These are phyloP conservation scores for Dromiciops gliroides DNA, from an alignment of 2,113 vertebrate species.

Conservation along the genomic window DNA sequence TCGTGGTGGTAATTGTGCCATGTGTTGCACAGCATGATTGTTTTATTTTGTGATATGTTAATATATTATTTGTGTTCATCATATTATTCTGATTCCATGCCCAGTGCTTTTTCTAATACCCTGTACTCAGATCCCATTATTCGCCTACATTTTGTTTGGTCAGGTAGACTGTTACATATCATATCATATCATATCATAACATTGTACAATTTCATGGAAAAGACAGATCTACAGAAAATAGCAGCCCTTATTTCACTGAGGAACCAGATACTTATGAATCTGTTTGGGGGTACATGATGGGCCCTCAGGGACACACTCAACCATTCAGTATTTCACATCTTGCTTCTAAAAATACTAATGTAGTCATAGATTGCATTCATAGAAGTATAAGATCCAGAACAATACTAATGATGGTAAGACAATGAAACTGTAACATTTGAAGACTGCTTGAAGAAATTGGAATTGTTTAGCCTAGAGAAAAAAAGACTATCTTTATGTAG, in stretches of 20 bases:
- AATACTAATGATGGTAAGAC: background rate
- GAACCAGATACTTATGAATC: background rate
- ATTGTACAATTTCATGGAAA: background rate
- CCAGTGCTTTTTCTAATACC: background rate
- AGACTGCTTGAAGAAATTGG: background rate
- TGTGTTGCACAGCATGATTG: background rate
- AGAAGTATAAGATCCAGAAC: background rate
- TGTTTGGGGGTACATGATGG: background rate
- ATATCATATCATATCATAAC: background rate
- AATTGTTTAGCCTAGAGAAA: background rate
- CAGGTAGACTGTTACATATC: background rate
- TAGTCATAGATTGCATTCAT: background rate
- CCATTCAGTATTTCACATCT: background rate
- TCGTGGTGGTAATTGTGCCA: background rate
- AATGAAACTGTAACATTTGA: background rate
- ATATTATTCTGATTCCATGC: too few species aligned
- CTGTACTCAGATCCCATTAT: background rate
- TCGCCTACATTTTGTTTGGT: background rate
- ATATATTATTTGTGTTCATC: background rate
- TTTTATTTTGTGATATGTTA: background rate
- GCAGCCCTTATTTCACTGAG: background rate
- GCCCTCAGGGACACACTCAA: background rate
- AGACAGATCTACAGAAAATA: background rate
- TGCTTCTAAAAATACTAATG: background rate
- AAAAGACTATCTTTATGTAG: background rate